Evolutionary conservation across 2,113 vertebrate species (phyloP).

Genomic region (Lamprologus speciosus): DNA sequence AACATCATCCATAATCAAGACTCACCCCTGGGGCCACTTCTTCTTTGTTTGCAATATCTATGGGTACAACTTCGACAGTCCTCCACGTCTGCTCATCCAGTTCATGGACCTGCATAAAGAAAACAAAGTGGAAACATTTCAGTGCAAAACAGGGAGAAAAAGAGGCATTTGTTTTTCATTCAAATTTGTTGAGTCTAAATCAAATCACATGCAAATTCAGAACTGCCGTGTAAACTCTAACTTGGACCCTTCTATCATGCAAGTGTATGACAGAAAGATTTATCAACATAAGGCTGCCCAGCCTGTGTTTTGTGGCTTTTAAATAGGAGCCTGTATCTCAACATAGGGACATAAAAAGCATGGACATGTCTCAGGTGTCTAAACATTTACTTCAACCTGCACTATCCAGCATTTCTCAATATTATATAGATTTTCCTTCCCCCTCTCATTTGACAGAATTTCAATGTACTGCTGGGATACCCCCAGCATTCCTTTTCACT

Average conservation of each 20-base stretch:
- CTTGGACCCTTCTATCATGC: background rate
- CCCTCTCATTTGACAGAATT: background rate
- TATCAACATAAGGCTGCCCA: background rate
- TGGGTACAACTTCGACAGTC: slow-evolving; percentile 86
- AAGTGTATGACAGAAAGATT: background rate
- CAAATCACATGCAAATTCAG: background rate
- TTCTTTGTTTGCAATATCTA: slow-evolving; percentile 89
- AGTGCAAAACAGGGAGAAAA: background rate
- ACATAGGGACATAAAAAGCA: background rate
- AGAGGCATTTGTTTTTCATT: background rate
- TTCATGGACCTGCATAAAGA: slow-evolving; percentile 79
- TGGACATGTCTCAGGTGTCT: background rate
- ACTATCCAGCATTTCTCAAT: background rate
- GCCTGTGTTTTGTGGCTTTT: background rate
- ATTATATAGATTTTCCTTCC: background rate
- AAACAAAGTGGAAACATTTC: background rate
- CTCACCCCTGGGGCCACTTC: slow-evolving; percentile 87
- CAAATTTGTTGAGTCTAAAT: background rate
- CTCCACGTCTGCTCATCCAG: slow-evolving; percentile 91
- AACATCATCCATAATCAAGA: background rate
- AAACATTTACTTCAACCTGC: background rate
- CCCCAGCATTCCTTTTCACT: slow-evolving; percentile 54
- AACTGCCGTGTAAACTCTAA: background rate
- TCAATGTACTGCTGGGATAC: background rate
- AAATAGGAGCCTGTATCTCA: background rate